These are phyloP conservation scores for Achatina immaculata DNA, from an alignment of 1,140 invertebrate genomes.

Conservation along the genomic window DNA sequence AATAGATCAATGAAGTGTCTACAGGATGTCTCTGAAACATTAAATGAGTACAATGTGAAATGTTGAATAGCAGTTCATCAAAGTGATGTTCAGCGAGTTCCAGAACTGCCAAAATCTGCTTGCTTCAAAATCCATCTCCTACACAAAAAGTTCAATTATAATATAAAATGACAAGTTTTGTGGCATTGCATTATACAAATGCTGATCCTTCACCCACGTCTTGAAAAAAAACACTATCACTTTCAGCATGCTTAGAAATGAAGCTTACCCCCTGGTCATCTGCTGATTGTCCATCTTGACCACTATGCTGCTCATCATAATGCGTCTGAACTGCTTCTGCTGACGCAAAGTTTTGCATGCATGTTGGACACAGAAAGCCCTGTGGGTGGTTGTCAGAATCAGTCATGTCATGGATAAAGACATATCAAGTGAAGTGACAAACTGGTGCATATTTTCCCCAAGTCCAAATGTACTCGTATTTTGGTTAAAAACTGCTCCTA, in stretches of 20 bases:
- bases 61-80: not conserved
- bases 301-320: conserved; percentile 62
- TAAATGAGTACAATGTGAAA: not conserved
- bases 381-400: conserved; percentile 48
- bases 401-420: not conserved
- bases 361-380: conserved; percentile 72
- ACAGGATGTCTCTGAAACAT: not conserved
- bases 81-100: not conserved
- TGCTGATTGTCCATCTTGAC: conserved; percentile 26
- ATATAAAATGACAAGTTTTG: too few relatives aligned
- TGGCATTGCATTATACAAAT: too few relatives aligned
- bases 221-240: not conserved
- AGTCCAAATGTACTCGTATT: too few relatives aligned
- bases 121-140: too few relatives aligned
- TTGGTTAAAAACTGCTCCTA: too few relatives aligned
- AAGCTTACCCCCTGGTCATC: conserved; percentile 50
- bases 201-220: too few relatives aligned
- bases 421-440: not conserved
- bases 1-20: not conserved
- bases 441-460: too few relatives aligned
- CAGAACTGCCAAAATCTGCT: not conserved
- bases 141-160: too few relatives aligned
- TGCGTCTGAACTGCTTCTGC: conserved; percentile 67
- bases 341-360: conserved; percentile 66
- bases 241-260: not conserved